Evolutionary conservation across 92 coral and sea anemone species (phyloP).

Genomic region (Parazoanthus swiftii): DNA sequence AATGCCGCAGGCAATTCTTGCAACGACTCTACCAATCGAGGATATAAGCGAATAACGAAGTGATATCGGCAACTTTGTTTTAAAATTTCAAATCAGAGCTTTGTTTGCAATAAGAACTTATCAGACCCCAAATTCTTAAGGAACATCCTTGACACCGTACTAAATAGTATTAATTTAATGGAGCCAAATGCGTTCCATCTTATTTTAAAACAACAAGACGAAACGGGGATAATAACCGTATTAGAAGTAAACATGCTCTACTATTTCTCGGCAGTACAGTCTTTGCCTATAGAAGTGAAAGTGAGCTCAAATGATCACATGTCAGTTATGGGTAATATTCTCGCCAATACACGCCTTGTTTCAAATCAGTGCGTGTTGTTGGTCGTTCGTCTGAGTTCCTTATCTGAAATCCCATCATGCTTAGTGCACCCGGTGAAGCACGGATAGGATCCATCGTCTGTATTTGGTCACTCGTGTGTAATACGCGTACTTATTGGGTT

Average conservation of each 20-base stretch:
- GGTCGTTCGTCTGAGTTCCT: slow-evolving; percentile 8
- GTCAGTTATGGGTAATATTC: background rate
- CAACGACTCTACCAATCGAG: too few species aligned
- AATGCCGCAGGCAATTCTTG: too few species aligned
- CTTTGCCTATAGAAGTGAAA: background rate
- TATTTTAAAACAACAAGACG: background rate
- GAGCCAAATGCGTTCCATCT: background rate
- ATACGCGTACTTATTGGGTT: slow-evolving; percentile 77
- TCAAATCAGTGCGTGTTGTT: background rate
- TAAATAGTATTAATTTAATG: background rate
- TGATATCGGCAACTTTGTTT: too few species aligned
- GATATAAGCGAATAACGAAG: too few species aligned
- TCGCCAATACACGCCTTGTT: background rate
- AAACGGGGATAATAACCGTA: background rate
- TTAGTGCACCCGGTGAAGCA: slow-evolving; percentile 41
- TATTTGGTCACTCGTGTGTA: slow-evolving; percentile 83
- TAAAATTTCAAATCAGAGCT: too few species aligned
- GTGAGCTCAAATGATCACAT: background rate
- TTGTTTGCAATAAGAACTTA: too few species aligned
- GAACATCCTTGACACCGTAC: too few species aligned
- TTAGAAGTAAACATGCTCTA: too few species aligned
- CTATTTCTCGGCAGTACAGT: background rate
- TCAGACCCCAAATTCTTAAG: too few species aligned
- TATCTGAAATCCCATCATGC: background rate
- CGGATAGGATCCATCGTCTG: slow-evolving; percentile 75